phyloP scores from a whole-genome alignment of 2,888 invertebrate genomes.

The Parnassius mnemosyne region DNA sequence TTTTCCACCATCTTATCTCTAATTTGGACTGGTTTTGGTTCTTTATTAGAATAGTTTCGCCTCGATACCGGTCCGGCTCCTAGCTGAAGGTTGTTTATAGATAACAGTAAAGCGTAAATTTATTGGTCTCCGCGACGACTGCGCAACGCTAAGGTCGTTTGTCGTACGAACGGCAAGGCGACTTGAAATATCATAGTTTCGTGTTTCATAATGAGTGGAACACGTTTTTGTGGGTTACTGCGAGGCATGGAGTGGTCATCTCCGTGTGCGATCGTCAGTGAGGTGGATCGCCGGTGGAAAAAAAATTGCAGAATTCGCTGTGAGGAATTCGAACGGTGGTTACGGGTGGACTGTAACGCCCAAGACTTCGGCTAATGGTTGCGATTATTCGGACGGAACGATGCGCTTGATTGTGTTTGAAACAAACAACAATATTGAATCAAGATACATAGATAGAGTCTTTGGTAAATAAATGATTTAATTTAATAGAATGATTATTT shows the following conservation, averaged over 20 bases:
- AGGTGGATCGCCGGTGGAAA: conserved; percentile 30
- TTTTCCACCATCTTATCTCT: conserved; percentile 56
- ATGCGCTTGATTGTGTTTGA: conserved; percentile 62
- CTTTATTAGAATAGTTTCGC: conserved; percentile 77
- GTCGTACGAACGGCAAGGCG: conserved; percentile 49
- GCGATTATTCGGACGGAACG: conserved; percentile 64
- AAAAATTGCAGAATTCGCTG: conserved; percentile 33
- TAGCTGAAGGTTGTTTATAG: conserved; percentile 69
- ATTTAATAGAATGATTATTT: background rate
- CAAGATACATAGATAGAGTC: conserved; percentile 6
- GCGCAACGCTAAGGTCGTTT: conserved; percentile 63
- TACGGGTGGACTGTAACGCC: conserved; percentile 36
- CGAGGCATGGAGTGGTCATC: conserved; percentile 54
- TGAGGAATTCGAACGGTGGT: conserved; percentile 29
- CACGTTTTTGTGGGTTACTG: conserved; percentile 64
- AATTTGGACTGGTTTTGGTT: conserved; percentile 74
- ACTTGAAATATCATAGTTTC: conserved; percentile 74
- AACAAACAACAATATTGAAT: conserved; percentile 33
- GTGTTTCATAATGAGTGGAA: conserved; percentile 77
- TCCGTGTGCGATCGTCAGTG: conserved; percentile 11
- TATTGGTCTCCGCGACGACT: conserved; percentile 60
- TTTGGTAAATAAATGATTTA: too few species aligned
- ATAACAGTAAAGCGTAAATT: conserved; percentile 77
- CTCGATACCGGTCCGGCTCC: conserved; percentile 68
- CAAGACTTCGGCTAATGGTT: conserved; percentile 56